Evolutionary conservation across 2,888 invertebrate species (phyloP).

Genomic region (Rapana venosa): DNA sequence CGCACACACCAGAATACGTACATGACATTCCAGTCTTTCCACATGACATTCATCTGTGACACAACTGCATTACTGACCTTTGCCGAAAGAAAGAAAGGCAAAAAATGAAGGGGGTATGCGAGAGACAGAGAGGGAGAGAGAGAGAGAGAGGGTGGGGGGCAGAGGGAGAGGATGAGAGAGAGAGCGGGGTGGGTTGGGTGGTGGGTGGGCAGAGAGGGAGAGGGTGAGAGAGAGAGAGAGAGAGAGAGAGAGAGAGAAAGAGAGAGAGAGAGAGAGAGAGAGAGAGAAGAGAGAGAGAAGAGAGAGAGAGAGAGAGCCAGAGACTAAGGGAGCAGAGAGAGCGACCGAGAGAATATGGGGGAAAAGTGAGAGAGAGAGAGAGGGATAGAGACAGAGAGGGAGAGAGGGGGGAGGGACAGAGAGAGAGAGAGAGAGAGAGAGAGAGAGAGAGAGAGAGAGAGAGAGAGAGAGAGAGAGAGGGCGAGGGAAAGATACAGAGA

Average conservation of each 20-base stretch:
- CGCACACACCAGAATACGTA: too few relatives aligned
- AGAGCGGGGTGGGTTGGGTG: background rate
- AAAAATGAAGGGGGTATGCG: background rate
- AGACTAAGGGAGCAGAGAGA: background rate
- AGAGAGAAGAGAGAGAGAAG: too few relatives aligned
- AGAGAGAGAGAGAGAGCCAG: background rate
- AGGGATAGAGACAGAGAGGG: background rate
- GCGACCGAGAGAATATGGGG: background rate
- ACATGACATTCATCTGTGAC: too few relatives aligned
- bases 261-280: background rate
- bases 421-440: background rate
- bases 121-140: background rate
- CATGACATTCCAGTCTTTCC: too few relatives aligned
- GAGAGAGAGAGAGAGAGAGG: background rate
- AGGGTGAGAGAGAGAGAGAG: conserved; percentile 1
- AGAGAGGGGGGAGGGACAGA: background rate
- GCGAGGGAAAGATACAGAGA: too few relatives aligned
- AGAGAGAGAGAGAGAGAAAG: background rate
- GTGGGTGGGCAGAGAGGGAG: background rate
- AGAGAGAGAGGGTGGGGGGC: background rate
- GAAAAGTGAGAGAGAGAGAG: background rate
- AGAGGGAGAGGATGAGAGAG: background rate
- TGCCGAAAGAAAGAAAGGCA: too few relatives aligned
- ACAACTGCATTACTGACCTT: too few relatives aligned
- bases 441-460: background rate